These are phyloP conservation scores for Sarcophaga subvicina DNA, from an alignment of 2,888 invertebrate species.

Conservation along the genomic window DNA sequence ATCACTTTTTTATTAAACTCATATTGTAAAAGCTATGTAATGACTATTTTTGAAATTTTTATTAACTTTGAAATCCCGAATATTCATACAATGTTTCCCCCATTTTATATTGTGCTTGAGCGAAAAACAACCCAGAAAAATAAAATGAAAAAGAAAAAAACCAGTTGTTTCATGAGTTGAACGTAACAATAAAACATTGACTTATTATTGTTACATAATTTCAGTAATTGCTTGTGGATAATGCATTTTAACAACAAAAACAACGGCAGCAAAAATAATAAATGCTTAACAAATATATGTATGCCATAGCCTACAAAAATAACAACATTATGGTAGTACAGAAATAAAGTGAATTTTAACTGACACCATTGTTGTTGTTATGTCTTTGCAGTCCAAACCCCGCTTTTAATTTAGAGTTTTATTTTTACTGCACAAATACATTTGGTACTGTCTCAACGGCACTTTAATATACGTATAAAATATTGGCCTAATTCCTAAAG, in stretches of 20 bases:
- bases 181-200: constrained; percentile 54
- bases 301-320: constrained; percentile 4
- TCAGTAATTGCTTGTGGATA: constrained; percentile 3
- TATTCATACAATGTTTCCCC: too few relatives aligned
- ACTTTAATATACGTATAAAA: not conserved
- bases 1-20: too few relatives aligned
- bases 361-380: constrained; percentile 17
- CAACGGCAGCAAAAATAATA: not conserved
- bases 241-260: not conserved
- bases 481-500: too few relatives aligned
- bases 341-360: constrained; percentile 39
- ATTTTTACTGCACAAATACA: not conserved
- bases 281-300: too few relatives aligned
- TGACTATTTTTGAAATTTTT: too few relatives aligned
- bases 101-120: too few relatives aligned
- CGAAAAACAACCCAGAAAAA: too few relatives aligned
- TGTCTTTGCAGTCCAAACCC: constrained; percentile 38
- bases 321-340: constrained; percentile 20
- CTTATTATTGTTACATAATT: constrained; percentile 56
- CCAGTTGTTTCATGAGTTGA: not conserved
- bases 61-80: too few relatives aligned
- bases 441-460: not conserved
- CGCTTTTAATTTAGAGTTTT: constrained; percentile 44
- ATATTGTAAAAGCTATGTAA: too few relatives aligned
- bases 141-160: constrained; percentile 9